Evolutionary conservation across 2,797 vertebrate genomes (phyloP).

Genomic region (Notoglanidium macrostoma): DNA sequence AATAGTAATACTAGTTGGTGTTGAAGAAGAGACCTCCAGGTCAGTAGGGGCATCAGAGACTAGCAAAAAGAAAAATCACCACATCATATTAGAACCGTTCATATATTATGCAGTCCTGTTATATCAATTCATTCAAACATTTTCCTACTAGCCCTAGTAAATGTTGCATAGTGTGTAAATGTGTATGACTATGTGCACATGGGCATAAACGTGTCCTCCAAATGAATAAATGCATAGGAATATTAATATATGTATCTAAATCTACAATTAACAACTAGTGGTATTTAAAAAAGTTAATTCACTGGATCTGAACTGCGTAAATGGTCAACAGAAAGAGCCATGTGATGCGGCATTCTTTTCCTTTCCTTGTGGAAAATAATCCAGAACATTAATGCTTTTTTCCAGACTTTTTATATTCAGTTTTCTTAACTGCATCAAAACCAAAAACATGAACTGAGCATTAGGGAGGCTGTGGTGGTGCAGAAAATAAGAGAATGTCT

Average conservation of each 20-base stretch:
- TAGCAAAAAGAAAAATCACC: constrained; percentile 58
- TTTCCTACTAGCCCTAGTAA: background rate
- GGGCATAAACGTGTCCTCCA: background rate
- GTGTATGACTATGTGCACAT: background rate
- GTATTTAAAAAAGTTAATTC: background rate
- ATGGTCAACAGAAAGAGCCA: background rate
- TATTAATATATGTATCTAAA: background rate
- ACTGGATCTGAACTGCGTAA: background rate
- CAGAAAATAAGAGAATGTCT: background rate
- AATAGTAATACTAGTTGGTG: constrained; percentile 85
- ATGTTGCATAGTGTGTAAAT: background rate
- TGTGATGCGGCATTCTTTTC: background rate
- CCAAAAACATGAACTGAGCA: background rate
- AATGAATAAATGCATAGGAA: background rate
- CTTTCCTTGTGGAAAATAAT: background rate
- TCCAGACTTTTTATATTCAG: background rate
- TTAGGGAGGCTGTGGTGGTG: background rate
- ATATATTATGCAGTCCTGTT: background rate
- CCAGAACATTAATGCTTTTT: background rate
- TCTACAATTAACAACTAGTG: background rate
- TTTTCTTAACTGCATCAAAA: background rate
- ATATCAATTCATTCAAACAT: background rate
- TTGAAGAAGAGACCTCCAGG: constrained; percentile 82
- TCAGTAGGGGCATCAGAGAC: constrained; percentile 95
- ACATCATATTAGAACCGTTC: background rate